Conservation (phyloP, 2,888 invertebrate species). For the Oscheius sp. region DNA sequence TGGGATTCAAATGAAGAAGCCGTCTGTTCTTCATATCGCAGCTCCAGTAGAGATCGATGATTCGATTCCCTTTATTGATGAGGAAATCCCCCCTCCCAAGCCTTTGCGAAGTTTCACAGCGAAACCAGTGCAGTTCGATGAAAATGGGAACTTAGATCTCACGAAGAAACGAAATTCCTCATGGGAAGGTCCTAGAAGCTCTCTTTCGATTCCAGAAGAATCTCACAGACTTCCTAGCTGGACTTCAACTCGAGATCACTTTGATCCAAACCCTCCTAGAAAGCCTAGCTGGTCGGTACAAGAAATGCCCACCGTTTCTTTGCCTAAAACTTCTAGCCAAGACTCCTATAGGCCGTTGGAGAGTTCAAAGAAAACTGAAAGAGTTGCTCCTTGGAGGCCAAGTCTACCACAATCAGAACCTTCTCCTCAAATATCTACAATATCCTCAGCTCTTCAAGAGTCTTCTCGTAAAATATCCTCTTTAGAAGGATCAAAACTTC, state of each 20-base stretch:
- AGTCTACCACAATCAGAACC: background rate
- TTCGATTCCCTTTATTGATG: slow-evolving; percentile 51
- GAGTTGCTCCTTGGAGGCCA: too few species aligned
- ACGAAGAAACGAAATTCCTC: slow-evolving; percentile 1
- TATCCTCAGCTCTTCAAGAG: too few species aligned
- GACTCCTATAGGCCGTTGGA: too few species aligned
- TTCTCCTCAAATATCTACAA: background rate
- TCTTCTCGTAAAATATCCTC: too few species aligned
- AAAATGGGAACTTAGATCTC: background rate
- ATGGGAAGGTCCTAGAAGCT: background rate
- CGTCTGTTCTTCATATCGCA: slow-evolving; percentile 45
- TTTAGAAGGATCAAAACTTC: too few species aligned
- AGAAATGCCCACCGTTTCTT: too few species aligned
- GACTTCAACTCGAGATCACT: background rate
- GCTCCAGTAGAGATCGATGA: slow-evolving; percentile 45
- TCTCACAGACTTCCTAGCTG: background rate
- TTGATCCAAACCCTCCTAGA: background rate
- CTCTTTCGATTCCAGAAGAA: background rate
- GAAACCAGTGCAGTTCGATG: slow-evolving; percentile 6
- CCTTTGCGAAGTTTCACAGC: slow-evolving; percentile 12
- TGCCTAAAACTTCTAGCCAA: too few species aligned
- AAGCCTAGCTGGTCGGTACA: background rate
- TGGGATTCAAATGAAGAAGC: slow-evolving; percentile 34
- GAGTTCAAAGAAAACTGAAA: too few species aligned
- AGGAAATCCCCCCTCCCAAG: slow-evolving; percentile 37